Evolutionary conservation across 2,113 vertebrate genomes (phyloP).

Genomic region (Leptobrachium ailaonicum): DNA sequence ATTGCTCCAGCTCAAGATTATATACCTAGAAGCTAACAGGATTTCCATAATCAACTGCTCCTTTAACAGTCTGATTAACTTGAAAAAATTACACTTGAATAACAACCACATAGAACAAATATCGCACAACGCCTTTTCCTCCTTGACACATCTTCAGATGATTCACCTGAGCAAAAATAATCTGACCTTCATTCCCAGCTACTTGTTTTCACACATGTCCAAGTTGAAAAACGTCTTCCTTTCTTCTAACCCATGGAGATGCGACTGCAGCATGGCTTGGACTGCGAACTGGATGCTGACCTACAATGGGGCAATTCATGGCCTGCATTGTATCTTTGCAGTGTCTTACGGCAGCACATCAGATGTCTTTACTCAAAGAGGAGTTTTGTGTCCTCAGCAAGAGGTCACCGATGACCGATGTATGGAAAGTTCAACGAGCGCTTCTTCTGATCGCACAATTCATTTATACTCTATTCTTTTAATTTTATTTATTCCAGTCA

Average conservation of each 20-base stretch:
- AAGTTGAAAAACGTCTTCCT: slow-evolving; percentile 52
- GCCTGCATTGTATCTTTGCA: slow-evolving; percentile 48
- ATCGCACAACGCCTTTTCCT: slow-evolving; percentile 51
- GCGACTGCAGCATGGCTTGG: slow-evolving; percentile 55
- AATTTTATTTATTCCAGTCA: neutral
- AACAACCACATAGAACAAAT: slow-evolving; percentile 58
- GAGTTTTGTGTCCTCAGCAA: neutral
- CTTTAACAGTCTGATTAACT: slow-evolving; percentile 52
- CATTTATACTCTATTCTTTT: neutral
- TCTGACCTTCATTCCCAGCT: slow-evolving; percentile 55
- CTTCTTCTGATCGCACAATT: accelerated
- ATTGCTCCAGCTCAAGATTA: slow-evolving; percentile 58
- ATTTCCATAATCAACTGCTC: slow-evolving; percentile 56
- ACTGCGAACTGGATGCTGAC: slow-evolving; percentile 23
- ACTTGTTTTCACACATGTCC: slow-evolving; percentile 5
- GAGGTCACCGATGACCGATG: slow-evolving; percentile 45
- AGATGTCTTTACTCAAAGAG: accelerated
- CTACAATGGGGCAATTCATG: neutral
- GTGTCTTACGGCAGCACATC: neutral
- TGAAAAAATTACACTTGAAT: slow-evolving; percentile 63
- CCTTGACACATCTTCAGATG: slow-evolving; percentile 56
- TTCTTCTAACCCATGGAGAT: slow-evolving; percentile 62
- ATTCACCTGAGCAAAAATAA: slow-evolving; percentile 63
- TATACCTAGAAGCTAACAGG: slow-evolving; percentile 64
- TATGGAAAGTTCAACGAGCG: neutral